Conservation (phyloP, 2,113 vertebrate species). For the Kryptolebias marmoratus region DNA sequence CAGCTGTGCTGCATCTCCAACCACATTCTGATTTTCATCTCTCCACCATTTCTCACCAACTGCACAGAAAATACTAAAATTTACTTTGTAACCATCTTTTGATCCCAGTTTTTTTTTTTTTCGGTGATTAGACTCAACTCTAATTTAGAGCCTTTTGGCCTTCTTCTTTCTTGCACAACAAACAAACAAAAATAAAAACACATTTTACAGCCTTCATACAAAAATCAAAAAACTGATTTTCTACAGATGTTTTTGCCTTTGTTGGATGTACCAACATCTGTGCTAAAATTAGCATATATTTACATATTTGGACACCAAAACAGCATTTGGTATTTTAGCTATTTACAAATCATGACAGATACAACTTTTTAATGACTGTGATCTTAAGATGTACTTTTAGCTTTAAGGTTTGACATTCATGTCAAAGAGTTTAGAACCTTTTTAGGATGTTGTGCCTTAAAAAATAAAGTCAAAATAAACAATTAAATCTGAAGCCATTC, state of each 20-base stretch:
- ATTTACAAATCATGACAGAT: neutral
- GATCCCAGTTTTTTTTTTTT: no score
- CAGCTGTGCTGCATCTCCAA: slow-evolving; percentile 69
- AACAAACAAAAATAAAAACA: no score
- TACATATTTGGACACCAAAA: neutral
- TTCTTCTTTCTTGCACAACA: no score
- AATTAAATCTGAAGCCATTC: no score
- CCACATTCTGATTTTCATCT: slow-evolving; percentile 78
- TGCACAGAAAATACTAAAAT: slow-evolving; percentile 49
- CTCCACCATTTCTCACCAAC: slow-evolving; percentile 72
- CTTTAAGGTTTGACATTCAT: no score
- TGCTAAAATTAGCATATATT: neutral
- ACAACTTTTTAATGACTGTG: neutral
- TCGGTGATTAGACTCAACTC: no score
- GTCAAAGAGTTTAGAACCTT: no score
- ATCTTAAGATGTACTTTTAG: neutral
- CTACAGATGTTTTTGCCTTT: neutral
- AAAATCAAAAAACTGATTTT: neutral
- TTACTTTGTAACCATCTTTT: no score
- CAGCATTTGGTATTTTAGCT: neutral
- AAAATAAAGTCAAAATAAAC: no score
- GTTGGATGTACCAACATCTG: no score
- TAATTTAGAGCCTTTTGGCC: no score
- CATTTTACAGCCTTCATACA: neutral
- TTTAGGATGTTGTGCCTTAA: no score